These are phyloP conservation scores for Nylanderia fulva DNA, from an alignment of 1,140 invertebrate genomes.

Conservation along the genomic window DNA sequence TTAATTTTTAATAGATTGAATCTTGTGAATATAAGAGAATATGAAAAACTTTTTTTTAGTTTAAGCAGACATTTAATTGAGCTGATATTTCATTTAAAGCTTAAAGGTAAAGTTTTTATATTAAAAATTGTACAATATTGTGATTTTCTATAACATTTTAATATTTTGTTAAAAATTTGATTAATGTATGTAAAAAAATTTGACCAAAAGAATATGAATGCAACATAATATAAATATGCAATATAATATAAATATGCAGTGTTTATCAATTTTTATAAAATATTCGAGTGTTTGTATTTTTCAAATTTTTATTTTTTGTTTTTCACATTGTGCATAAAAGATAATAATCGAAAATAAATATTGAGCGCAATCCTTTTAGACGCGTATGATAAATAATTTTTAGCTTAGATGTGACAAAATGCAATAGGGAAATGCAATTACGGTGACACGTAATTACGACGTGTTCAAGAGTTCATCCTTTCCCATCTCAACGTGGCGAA, in stretches of 20 bases:
- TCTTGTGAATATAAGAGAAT: not conserved
- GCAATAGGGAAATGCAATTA: not conserved
- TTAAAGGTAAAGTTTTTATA: not conserved
- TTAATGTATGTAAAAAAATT: not conserved
- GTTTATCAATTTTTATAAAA: constrained; percentile 20
- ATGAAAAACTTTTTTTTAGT: not conserved
- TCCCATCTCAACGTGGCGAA: not conserved
- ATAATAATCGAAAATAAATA: constrained; percentile 16
- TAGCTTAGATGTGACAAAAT: not conserved
- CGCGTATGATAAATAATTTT: not conserved
- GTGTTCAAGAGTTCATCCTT: not conserved
- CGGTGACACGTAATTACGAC: not conserved
- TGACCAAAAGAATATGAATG: not conserved
- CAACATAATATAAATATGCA: no score
- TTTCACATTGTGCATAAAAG: not conserved
- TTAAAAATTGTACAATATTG: not conserved
- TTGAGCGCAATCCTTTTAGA: not conserved
- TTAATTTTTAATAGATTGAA: not conserved
- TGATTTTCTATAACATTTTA: not conserved
- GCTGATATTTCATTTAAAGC: not conserved
- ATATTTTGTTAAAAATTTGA: not conserved
- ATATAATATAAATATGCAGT: no score
- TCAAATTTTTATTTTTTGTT: not conserved
- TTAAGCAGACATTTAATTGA: not conserved
- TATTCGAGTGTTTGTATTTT: not conserved